These are phyloP conservation scores for Philypnodon macrostomus DNA, from an alignment of 2,797 vertebrate genomes.

Conservation along the genomic window DNA sequence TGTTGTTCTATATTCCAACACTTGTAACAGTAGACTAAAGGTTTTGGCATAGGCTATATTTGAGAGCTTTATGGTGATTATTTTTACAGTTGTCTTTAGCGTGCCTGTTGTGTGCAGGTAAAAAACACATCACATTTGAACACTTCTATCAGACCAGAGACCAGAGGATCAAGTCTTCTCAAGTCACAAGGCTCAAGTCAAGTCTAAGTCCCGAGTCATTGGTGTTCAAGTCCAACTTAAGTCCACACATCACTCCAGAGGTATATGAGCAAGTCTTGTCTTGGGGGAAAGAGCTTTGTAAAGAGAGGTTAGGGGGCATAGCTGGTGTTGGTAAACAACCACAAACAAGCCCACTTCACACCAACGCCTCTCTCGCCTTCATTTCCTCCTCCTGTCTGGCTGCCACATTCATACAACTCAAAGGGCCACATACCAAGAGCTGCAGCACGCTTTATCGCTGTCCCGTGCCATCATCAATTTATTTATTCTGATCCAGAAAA, in stretches of 20 bases:
- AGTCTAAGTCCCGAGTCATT: no score
- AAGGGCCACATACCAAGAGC: slow-evolving; percentile 36
- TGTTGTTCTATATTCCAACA: no score
- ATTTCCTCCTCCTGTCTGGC: slow-evolving; percentile 27
- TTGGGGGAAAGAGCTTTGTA: slow-evolving; percentile 27
- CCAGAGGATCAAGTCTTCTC: no score
- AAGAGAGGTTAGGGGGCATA: slow-evolving; percentile 10
- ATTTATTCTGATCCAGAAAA: slow-evolving; percentile 68
- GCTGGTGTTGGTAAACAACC: slow-evolving; percentile 26
- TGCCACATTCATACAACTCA: slow-evolving; percentile 37
- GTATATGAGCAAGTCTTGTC: slow-evolving; percentile 30
- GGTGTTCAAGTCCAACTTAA: no score
- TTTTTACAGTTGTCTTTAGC: no score
- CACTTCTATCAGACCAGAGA: no score
- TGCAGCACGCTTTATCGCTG: slow-evolving; percentile 35
- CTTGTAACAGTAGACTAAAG: no score
- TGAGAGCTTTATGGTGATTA: no score
- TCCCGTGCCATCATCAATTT: slow-evolving; percentile 60
- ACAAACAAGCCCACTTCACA: slow-evolving; percentile 23
- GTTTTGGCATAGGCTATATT: no score
- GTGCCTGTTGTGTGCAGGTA: no score
- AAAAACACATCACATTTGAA: no score
- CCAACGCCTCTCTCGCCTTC: slow-evolving; percentile 41
- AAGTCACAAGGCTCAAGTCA: no score
- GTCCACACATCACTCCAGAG: slow-evolving; percentile 3